Base-by-base conservation (phyloP, 2,797 vertebrate genomes). In the Sardinella longiceps region DNA sequence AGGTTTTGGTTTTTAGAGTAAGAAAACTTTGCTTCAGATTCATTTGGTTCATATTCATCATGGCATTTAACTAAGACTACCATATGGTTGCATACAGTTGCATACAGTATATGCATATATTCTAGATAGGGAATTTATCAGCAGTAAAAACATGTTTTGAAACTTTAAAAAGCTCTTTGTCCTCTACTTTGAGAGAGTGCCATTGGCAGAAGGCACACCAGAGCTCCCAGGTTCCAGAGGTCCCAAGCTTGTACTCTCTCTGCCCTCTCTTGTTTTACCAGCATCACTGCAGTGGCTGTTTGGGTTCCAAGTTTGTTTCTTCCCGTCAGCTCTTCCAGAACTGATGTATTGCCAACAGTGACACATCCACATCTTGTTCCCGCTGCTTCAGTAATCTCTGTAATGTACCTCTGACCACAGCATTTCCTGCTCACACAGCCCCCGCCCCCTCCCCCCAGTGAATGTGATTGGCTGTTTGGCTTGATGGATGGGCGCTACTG, bases 351-450 rank as follows among this genome's bases (percentile, higher is more conserved):
- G 48, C 12, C 48, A 50, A 50, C 48, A 60, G 56, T n/a, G 56
- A 60, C 56, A 60, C 23, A 25, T 60, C 6, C 10, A 60, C n/a
- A 60, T 60, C 23, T n/a, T n/a, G n/a, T 60, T 60, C 56, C n/a
- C 1, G 56, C 9, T 25, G 7, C 23, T 60, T 60, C n/a, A 60
- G 23, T 60, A 25, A 60, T 60, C 23, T 60, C 23, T 25, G 2
- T 60, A 60, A 10, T 25, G 56, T 10, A 53, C 56, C 88, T 83
- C 81, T 82, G 82, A 87, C 85, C 50, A 23, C 82, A 88, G 60
- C 28, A 81, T 80, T 84, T 89, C 66, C 81, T 84, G 45, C 66
- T 82, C 15, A 10, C 50, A 58, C 51, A 1, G 18, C 20, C 60
- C 39, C 30, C 39, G 48, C 46, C n/a, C 10, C 80, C 33, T 80